Evolutionary conservation across 92 coral and sea anemone species (phyloP).

Genomic region (Scolanthus callimorphus): DNA sequence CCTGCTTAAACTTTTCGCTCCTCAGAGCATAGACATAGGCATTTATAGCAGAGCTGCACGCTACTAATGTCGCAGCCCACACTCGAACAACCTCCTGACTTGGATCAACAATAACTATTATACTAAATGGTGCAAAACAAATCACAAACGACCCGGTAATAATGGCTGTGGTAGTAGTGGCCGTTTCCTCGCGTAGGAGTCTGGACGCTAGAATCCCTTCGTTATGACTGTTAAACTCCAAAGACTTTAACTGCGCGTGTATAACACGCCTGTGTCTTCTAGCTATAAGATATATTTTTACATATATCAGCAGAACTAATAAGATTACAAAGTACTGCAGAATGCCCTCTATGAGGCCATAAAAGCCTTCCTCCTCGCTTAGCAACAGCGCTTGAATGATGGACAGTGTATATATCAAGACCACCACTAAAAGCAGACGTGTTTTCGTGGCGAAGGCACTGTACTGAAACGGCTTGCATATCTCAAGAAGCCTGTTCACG

Average conservation of each 20-base stretch:
- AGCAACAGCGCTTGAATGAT: constrained; percentile 33
- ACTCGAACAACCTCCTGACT: constrained; percentile 6
- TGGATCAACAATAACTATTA: constrained; percentile 21
- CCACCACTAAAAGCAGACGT: constrained; percentile 21
- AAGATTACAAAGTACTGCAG: constrained; percentile 43
- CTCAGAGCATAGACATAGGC: constrained; percentile 49
- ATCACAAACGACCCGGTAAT: constrained; percentile 42
- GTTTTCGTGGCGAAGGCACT: constrained; percentile 33
- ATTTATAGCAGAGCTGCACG: constrained; percentile 39
- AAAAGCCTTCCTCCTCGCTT: constrained; percentile 12
- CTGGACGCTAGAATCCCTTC: constrained; percentile 31
- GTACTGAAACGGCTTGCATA: constrained; percentile 38
- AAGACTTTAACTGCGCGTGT: constrained; percentile 24
- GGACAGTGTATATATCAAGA: constrained; percentile 20
- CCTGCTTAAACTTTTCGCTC: constrained; percentile 38
- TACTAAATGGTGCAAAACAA: constrained; percentile 49
- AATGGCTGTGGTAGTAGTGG: constrained; percentile 57
- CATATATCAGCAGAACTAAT: constrained; percentile 21
- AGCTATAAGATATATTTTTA: constrained; percentile 19
- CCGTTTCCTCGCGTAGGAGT: constrained; percentile 29
- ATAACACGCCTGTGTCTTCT: constrained; percentile 34
- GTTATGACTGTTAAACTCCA: constrained; percentile 24
- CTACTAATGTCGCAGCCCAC: constrained; percentile 42
- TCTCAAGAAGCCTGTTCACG: constrained; percentile 40
- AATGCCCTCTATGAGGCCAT: constrained; percentile 16